Evolutionary conservation across 2,113 vertebrate genomes (phyloP).

Genomic region (Onychorhynchus coronatus): DNA sequence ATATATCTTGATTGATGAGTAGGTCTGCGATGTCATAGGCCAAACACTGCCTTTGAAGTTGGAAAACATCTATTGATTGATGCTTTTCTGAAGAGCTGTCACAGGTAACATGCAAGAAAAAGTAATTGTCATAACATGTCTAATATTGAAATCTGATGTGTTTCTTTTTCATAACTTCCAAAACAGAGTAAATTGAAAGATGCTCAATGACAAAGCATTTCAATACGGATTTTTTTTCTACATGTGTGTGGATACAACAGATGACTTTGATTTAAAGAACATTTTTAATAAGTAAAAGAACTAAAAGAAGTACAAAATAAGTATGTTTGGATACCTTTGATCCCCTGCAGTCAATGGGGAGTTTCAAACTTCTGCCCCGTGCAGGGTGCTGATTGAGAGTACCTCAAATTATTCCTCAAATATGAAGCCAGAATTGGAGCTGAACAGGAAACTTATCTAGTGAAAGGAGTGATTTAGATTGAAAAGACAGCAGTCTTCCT

Average conservation of each 20-base stretch:
- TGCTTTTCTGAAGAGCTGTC: conserved; percentile 17
- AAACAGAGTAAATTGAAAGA: not conserved
- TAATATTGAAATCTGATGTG: not conserved
- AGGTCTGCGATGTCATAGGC: conserved; percentile 11
- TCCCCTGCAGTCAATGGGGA: not conserved
- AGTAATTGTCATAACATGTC: conserved; percentile 25
- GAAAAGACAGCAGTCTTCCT: not conserved
- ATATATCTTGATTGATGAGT: not conserved
- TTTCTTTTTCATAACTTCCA: not conserved
- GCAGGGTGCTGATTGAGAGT: not conserved
- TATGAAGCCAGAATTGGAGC: not conserved
- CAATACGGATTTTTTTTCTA: not conserved
- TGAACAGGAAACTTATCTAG: not conserved
- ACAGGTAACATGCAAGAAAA: not conserved
- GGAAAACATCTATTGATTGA: conserved; percentile 19
- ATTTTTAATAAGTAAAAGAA: not conserved
- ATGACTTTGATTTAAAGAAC: not conserved
- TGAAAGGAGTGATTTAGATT: not conserved
- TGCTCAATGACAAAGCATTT: not conserved
- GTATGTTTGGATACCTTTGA: not conserved
- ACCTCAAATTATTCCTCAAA: not conserved
- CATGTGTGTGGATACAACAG: not conserved
- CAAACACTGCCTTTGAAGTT: conserved; percentile 38
- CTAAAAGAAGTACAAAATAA: not conserved
- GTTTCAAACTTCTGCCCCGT: not conserved